Evolutionary conservation across 2,113 vertebrate species (phyloP).

Genomic region (Chinchilla lanigera): DNA sequence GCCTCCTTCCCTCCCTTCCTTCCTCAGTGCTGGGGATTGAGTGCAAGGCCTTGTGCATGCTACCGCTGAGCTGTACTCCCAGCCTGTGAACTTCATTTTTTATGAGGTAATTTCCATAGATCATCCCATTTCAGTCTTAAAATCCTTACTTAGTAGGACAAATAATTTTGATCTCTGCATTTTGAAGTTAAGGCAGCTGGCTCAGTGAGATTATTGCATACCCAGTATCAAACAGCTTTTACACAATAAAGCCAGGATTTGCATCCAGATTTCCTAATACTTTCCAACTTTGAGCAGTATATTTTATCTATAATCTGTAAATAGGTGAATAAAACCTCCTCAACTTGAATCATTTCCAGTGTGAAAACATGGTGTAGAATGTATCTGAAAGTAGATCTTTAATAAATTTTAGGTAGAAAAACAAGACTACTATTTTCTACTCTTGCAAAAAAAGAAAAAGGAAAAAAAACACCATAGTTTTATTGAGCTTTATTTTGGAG

Average conservation of each 20-base stretch:
- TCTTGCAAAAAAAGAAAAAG: neutral
- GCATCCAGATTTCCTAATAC: neutral
- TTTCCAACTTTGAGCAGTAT: neutral
- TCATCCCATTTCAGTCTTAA: neutral
- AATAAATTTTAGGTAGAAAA: constrained; percentile 28
- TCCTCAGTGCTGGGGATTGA: neutral
- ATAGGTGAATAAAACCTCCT: neutral
- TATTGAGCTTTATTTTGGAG: neutral
- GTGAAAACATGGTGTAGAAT: neutral
- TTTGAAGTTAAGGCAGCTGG: neutral
- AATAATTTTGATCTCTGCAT: neutral
- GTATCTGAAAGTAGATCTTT: neutral
- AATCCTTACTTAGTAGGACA: neutral
- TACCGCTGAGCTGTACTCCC: neutral
- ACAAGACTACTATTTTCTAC: neutral
- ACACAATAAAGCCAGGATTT: neutral
- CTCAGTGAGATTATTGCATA: neutral
- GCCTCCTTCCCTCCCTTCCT: too few relatives aligned
- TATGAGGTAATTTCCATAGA: neutral
- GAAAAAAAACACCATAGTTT: neutral
- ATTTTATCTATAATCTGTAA: neutral
- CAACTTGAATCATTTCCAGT: neutral
- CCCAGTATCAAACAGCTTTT: neutral
- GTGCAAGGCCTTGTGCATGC: neutral
- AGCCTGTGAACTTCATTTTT: neutral